Percentiles rank a stretch among this genome's conserved stretches.
Evolutionary conservation across 37 sponge, comb jelly and placozoan species (phyloP).

Genomic region (Diacarnus erythraeanus): DNA sequence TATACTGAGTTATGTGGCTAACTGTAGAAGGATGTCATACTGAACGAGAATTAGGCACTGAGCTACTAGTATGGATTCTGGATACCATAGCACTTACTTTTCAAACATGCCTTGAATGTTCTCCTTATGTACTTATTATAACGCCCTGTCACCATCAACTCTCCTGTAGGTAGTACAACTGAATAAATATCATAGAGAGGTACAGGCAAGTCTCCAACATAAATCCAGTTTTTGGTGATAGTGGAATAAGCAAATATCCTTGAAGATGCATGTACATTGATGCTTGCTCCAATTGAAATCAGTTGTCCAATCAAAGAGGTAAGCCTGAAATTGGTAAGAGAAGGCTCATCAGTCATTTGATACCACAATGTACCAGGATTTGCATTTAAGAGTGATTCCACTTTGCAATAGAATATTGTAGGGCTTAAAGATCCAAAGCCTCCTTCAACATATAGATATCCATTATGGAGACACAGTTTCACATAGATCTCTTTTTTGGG

Average conservation of each 20-base stretch:
- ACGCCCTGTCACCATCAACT: background rate
- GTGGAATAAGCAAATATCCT: background rate
- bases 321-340: background rate
- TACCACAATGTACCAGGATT: background rate
- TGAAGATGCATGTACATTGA: background rate
- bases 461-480: background rate
- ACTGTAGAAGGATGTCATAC: too few relatives aligned
- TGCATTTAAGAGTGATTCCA: background rate
- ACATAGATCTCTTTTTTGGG: background rate
- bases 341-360: background rate
- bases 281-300: background rate
- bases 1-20: too few relatives aligned
- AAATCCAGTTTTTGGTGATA: background rate
- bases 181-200: background rate
- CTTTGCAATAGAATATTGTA: background rate
- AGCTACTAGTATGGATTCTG: too few relatives aligned
- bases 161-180: background rate
- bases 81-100: too few relatives aligned
- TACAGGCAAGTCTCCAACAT: background rate
- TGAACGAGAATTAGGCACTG: too few relatives aligned
- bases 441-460: background rate
- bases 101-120: too few relatives aligned
- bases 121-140: too few relatives aligned
- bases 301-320: background rate
- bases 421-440: too few relatives aligned